These are phyloP conservation scores for Quadriops clusia DNA, from an alignment of 2,888 invertebrate genomes.

Conservation along the genomic window DNA sequence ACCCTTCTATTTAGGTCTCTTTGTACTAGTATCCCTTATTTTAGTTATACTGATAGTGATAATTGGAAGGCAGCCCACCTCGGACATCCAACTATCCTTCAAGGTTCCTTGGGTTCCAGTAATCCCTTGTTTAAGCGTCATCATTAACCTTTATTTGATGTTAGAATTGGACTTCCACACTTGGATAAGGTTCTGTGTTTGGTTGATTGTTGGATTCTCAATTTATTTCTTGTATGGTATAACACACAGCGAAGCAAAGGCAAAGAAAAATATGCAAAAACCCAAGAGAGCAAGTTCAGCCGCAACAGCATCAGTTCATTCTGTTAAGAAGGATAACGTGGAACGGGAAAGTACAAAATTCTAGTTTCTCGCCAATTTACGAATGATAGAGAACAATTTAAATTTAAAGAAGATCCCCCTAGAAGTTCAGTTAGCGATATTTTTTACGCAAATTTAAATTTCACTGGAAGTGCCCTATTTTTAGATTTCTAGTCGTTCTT, in stretches of 20 bases:
- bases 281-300: slow-evolving; percentile 9
- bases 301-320: slow-evolving; percentile 11
- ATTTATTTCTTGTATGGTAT: slow-evolving; percentile 85
- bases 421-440: slow-evolving; percentile 1
- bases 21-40: slow-evolving; percentile 34
- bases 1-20: slow-evolving; percentile 29
- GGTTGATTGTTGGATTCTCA: slow-evolving; percentile 70
- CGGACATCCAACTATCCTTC: slow-evolving; percentile 51
- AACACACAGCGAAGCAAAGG: slow-evolving; percentile 55
- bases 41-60: slow-evolving; percentile 44
- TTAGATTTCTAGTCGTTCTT: slow-evolving; percentile 1
- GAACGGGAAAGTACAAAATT: slow-evolving; percentile 8
- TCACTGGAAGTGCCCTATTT: slow-evolving; percentile 2
- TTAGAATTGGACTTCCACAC: slow-evolving; percentile 72
- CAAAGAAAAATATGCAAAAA: slow-evolving; percentile 9
- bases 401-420: no score
- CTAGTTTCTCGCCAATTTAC: no score
- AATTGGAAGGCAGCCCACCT: slow-evolving; percentile 59
- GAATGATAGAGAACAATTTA: no score
- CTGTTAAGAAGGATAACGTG: slow-evolving; percentile 8
- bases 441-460: no score
- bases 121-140: slow-evolving; percentile 71
- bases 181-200: slow-evolving; percentile 79
- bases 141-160: slow-evolving; percentile 86
- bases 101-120: slow-evolving; percentile 78